phyloP scores from a whole-genome alignment of 1,140 invertebrate species.

The Drosophila simulans region DNA sequence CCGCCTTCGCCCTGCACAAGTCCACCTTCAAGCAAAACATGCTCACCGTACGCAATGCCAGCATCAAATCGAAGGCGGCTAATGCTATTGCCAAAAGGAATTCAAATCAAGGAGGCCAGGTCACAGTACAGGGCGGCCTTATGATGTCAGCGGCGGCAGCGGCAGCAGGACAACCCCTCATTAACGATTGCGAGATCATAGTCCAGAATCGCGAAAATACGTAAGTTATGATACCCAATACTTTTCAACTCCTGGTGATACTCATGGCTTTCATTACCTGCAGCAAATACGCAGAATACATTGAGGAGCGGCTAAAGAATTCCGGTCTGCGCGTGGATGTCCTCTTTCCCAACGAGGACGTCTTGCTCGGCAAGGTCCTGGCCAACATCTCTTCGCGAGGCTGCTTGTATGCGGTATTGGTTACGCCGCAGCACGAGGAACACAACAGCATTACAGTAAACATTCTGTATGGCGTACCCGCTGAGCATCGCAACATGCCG shows the following conservation, averaged over 20 bases:
- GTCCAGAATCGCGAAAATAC: conserved; percentile 91
- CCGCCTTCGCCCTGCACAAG: conserved; percentile 89
- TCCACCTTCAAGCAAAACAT: conserved; percentile 89
- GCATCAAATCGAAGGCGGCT: conserved; percentile 76
- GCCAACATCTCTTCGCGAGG: conserved; percentile 94
- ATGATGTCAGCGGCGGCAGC: conserved; percentile 86
- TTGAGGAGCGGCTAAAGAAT: conserved; percentile 93
- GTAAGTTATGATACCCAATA: conserved; percentile 85
- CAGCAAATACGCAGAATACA: conserved; percentile 95
- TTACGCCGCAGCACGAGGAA: conserved; percentile 93
- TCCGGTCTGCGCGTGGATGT: conserved; percentile 93
- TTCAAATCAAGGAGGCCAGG: conserved; percentile 9
- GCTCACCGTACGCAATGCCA: conserved; percentile 87
- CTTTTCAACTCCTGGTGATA: neutral
- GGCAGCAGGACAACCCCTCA: conserved; percentile 28
- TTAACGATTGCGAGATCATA: conserved; percentile 95
- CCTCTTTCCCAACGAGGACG: conserved; percentile 95
- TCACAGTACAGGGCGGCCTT: conserved; percentile 56
- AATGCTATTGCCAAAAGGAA: conserved; percentile 23
- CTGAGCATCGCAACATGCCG: conserved; percentile 97
- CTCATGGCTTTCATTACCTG: neutral
- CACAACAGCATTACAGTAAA: conserved; percentile 95
- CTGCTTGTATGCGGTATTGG: conserved; percentile 94
- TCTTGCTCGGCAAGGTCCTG: conserved; percentile 92
- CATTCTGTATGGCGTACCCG: conserved; percentile 94